Evolutionary conservation across 2,113 vertebrate genomes (phyloP), one percentile per base, ranked within the genome.

Genomic region (Chlorodrepanis virens): DNA sequence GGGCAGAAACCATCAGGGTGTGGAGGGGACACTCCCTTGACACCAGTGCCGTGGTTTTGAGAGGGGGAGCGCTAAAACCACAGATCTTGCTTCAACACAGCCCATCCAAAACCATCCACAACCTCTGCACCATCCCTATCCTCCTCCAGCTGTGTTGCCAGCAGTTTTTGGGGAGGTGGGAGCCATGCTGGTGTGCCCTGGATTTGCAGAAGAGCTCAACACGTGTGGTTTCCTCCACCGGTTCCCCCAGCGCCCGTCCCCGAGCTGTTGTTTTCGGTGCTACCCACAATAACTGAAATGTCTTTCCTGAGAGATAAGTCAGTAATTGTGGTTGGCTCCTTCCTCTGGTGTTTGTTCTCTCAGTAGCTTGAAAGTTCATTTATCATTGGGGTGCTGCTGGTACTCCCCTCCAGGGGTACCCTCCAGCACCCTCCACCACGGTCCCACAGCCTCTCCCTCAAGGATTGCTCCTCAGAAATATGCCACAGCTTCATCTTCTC

Each of bases 261-360:
- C 1, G 1, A 85, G 88, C 78, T 85, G 85, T 50, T 96, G 93
- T 87, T 94, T 71, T 78, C 11, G 0, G 71, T 6, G 20, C 78
- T 93, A 6, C 71, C 96, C 96, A 88, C 96, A 95, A 69, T 83
- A 97, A 96, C 94, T 90, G 95, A 91, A 94, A 97, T 40, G 77
- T 97, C 92, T 88, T 93, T 94, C 83, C 94, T 93, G 95, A 0
- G 0, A 90, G 90, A 93, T 90, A 69, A 90, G 82, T 20, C 29
- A 9, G 45, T 83, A 61, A 72, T 59, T 94, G 96, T 83, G 94
- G 95, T 92, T 70, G 85, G 85, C 90, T 83, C 28, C 3, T 94
- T 94, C 75, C 71, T 68, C 63, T 54, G 75, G 9, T 80, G n/a
- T 53, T 70, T 10, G 5, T 94, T 88, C 63, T 69, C 29, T 0